A percentile compares a stretch with the other conserved stretches of the same genome.
phyloP scores from a whole-genome alignment of 2,113 vertebrate species.

The Spea bombifrons region DNA sequence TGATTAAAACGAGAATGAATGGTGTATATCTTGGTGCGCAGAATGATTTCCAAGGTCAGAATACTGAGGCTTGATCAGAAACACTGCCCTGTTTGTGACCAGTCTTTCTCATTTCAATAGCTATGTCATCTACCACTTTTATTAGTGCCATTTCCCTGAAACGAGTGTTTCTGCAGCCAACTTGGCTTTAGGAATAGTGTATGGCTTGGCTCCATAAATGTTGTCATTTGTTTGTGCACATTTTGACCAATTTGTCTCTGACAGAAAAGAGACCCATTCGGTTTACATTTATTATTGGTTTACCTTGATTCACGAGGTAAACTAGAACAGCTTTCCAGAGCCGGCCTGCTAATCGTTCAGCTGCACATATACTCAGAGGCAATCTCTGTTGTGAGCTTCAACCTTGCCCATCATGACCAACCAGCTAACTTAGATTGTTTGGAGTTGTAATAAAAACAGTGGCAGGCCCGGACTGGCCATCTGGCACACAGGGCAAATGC shows the following conservation, averaged over 20 bases:
- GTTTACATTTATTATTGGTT: slow-evolving; percentile 37
- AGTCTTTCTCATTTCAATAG: slow-evolving; percentile 1
- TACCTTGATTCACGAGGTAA: slow-evolving; percentile 37
- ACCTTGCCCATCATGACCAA: no score
- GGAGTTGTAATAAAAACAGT: no score
- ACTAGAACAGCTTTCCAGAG: not conserved
- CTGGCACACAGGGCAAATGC: no score
- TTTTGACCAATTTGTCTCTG: slow-evolving; percentile 43
- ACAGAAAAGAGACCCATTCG: slow-evolving; percentile 29
- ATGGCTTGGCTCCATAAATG: slow-evolving; percentile 37
- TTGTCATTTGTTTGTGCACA: slow-evolving; percentile 49
- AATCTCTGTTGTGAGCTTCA: no score
- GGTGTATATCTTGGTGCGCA: not conserved
- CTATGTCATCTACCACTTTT: slow-evolving; percentile 39
- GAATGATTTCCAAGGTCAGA: slow-evolving; percentile 8
- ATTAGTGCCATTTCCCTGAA: slow-evolving; percentile 47
- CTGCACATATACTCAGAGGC: not conserved
- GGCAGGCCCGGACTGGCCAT: no score
- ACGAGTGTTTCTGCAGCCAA: slow-evolving; percentile 25
- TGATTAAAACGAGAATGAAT: not conserved
- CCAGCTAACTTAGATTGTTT: no score
- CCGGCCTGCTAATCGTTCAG: slow-evolving; percentile 12
- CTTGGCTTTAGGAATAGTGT: slow-evolving; percentile 32
- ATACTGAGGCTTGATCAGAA: slow-evolving; percentile 23
- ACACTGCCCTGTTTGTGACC: not conserved